Percentiles rank a stretch among this genome's conserved stretches.
These are phyloP conservation scores for Xiphydria camelus DNA, from an alignment of 2,888 invertebrate genomes.

Conservation along the genomic window DNA sequence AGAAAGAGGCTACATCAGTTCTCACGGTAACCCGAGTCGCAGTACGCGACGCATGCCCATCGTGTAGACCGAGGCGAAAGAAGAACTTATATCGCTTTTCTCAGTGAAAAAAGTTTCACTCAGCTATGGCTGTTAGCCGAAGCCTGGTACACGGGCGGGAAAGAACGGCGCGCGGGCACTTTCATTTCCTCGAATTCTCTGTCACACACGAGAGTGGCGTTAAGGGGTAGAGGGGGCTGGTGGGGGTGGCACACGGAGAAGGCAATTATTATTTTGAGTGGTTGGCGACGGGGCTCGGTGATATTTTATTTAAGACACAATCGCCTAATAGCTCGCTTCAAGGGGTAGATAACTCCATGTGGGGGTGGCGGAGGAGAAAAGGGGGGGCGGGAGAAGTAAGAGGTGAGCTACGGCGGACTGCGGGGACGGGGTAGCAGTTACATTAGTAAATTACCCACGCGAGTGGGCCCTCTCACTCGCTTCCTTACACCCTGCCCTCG, in stretches of 20 bases:
- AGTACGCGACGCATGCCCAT: too few species aligned
- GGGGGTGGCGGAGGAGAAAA: conserved; percentile 7
- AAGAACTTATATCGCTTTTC: too few species aligned
- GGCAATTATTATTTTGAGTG: conserved; percentile 56
- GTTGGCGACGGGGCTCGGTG: conserved; percentile 46
- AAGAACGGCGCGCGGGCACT: neutral
- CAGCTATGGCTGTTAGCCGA: too few species aligned
- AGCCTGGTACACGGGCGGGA: neutral
- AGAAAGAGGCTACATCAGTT: too few species aligned
- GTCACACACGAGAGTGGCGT: conserved; percentile 1
- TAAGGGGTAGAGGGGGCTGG: neutral
- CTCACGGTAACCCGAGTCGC: too few species aligned
- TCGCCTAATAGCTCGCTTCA: conserved; percentile 54
- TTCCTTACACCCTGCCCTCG: conserved; percentile 2
- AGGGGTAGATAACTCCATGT: conserved; percentile 32
- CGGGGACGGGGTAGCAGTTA: conserved; percentile 29
- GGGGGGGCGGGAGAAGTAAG: conserved; percentile 7
- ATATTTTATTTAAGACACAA: conserved; percentile 57
- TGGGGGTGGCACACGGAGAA: conserved; percentile 38
- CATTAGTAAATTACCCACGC: conserved; percentile 50
- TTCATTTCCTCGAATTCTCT: neutral
- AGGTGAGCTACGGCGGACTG: conserved; percentile 11
- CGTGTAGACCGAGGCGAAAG: too few species aligned
- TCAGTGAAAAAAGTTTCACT: too few species aligned
- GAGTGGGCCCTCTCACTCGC: conserved; percentile 22